Evolutionary conservation across 2,888 invertebrate genomes (phyloP).

Genomic region (Andrena marginata): DNA sequence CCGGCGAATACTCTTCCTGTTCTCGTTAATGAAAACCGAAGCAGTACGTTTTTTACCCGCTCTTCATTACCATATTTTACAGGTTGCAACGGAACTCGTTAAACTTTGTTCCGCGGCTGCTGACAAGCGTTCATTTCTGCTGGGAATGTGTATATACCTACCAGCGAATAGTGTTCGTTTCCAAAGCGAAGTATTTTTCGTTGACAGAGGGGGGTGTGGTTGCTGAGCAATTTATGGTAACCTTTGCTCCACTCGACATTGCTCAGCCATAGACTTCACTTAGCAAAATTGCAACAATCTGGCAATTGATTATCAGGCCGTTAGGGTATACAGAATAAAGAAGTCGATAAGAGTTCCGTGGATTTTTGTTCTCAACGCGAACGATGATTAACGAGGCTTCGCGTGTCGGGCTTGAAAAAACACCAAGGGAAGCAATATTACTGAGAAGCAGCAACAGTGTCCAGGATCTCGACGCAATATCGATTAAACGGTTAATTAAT

Average conservation of each 20-base stretch:
- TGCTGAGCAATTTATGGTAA: no score
- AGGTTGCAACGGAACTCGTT: slow-evolving; percentile 38
- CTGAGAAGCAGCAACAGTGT: slow-evolving; percentile 17
- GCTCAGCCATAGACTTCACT: no score
- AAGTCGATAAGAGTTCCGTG: neutral
- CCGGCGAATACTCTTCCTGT: neutral
- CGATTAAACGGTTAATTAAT: slow-evolving; percentile 58
- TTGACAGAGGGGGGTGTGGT: no score
- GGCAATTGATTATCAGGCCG: neutral
- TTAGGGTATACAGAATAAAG: neutral
- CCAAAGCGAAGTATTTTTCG: neutral
- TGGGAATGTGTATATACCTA: neutral
- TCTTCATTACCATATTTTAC: slow-evolving; percentile 32
- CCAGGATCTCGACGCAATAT: slow-evolving; percentile 37
- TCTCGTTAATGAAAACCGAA: slow-evolving; percentile 17
- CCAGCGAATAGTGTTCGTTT: neutral
- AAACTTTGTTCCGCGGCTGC: slow-evolving; percentile 29
- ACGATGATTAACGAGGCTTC: neutral
- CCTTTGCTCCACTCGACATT: no score
- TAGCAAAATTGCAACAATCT: neutral
- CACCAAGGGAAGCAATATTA: slow-evolving; percentile 34
- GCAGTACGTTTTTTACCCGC: neutral
- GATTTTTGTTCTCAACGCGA: neutral
- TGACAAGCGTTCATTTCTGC: slow-evolving; percentile 11
- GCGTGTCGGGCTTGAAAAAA: slow-evolving; percentile 15